Evolutionary conservation across 2,888 invertebrate genomes (phyloP), one percentile per base, ranked within the genome.

Genomic region (Geotrupes spiniger): DNA sequence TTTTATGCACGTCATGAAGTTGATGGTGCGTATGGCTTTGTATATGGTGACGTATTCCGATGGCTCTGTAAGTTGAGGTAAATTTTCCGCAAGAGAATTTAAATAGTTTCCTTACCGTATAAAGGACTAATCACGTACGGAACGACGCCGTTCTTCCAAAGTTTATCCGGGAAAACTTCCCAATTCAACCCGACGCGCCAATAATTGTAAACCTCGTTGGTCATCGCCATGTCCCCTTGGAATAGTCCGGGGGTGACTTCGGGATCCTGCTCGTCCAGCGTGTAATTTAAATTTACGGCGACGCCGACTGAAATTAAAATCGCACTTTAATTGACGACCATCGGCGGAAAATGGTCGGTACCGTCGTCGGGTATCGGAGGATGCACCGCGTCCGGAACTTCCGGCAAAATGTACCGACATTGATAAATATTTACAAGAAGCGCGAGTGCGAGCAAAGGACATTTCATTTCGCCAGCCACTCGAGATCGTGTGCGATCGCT

Each of bases 161-260:
- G 65, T 54, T 81, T 80, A 50, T 83, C 79, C 0, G 84, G 84
- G 65, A 82, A 83, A 2, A 79, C 74, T 56, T 82, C 81, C 71
- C 82, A 84, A 57, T 80, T 76, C 0, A 85, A 73, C 2, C 84
- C 84, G 9, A 85, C 76, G 37, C 84, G 71, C 72, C 82, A 78
- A 47, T 78, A 76, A 36, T 79, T 75, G 53, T 79, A 82, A 8
- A 78, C 72, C 63, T 81, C 80, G 40, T 80, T 79, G 45, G 79
- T 78, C 53, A 84, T 74, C 1, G 84, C 84, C 73, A 85, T 84
- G 56, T 85, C 84, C 2, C 85, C 85, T 68, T 85, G 82, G 63
- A 80, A 84, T 21, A 85, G 69, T 10, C 82, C 82, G 0, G 84
- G 84, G 51, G 76, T 75, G 1, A 83, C 78, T 71, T 85, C 84